These are phyloP conservation scores for Thyatira batis DNA, from an alignment of 2,888 invertebrate species.

Conservation along the genomic window DNA sequence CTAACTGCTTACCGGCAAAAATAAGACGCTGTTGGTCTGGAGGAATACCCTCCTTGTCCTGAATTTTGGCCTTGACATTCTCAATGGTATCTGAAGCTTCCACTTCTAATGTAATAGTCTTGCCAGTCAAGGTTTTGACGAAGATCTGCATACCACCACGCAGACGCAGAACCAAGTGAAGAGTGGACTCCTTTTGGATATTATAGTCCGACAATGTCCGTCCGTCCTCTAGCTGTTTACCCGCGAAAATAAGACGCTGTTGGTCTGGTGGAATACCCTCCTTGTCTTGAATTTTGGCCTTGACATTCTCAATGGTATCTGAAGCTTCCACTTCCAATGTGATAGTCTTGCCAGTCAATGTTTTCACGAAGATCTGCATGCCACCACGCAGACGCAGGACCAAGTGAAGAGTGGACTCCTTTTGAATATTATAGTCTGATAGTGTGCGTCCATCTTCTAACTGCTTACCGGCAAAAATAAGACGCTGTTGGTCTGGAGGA, in stretches of 20 bases:
- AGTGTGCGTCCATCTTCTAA: neutral
- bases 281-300: constrained; percentile 23
- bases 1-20: constrained; percentile 26
- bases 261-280: constrained; percentile 24
- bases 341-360: constrained; percentile 17
- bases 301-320: constrained; percentile 22
- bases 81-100: constrained; percentile 26
- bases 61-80: constrained; percentile 27
- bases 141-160: constrained; percentile 24
- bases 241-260: constrained; percentile 23
- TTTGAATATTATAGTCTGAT: constrained; percentile 1
- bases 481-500: neutral
- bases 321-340: constrained; percentile 16
- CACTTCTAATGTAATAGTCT: constrained; percentile 25
- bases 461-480: constrained; percentile 1
- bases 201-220: constrained; percentile 23
- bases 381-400: neutral
- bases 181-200: constrained; percentile 23
- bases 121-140: constrained; percentile 26
- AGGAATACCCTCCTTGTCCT: constrained; percentile 27
- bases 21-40: constrained; percentile 27
- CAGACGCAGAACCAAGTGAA: constrained; percentile 19
- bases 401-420: neutral
- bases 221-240: constrained; percentile 22
- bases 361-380: constrained; percentile 10